Conservation (phyloP, 2,113 vertebrate genomes). For the Nanger granti region DNA sequence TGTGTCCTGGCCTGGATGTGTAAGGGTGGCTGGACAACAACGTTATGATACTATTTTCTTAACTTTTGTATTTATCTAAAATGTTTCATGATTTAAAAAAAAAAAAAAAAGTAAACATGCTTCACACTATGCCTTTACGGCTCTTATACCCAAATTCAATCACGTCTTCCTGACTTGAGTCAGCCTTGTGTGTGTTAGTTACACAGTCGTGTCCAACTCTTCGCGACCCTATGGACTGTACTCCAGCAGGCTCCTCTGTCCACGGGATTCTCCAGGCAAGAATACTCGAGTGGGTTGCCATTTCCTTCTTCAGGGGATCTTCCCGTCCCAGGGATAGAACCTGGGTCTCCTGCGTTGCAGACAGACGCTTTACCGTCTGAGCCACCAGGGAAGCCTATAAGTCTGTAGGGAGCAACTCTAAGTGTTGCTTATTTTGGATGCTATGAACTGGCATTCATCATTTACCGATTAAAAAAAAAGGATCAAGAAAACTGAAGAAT, state of each 20-base stretch:
- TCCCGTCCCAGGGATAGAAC: background rate
- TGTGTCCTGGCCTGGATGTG: background rate
- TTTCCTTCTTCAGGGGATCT: background rate
- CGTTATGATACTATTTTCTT: background rate
- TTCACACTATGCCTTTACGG: background rate
- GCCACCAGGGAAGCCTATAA: background rate
- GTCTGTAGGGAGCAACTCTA: background rate
- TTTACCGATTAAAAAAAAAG: too few species aligned
- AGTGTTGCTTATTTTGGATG: background rate
- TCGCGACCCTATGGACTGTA: fast-evolving
- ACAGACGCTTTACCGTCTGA: background rate
- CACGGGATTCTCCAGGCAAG: background rate
- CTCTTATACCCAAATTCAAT: too few species aligned
- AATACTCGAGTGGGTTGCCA: too few species aligned
- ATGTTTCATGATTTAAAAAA: background rate
- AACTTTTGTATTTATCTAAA: background rate
- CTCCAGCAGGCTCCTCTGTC: background rate
- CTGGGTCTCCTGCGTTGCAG: background rate
- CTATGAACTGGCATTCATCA: background rate
- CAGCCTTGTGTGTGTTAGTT: too few species aligned
- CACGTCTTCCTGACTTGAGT: too few species aligned
- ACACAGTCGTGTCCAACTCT: background rate
- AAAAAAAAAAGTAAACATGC: background rate
- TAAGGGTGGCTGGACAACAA: too few species aligned
- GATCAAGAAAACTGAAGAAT: background rate